Evolutionary conservation across 2,113 vertebrate genomes (phyloP).

Genomic region (Sylvia atricapilla): DNA sequence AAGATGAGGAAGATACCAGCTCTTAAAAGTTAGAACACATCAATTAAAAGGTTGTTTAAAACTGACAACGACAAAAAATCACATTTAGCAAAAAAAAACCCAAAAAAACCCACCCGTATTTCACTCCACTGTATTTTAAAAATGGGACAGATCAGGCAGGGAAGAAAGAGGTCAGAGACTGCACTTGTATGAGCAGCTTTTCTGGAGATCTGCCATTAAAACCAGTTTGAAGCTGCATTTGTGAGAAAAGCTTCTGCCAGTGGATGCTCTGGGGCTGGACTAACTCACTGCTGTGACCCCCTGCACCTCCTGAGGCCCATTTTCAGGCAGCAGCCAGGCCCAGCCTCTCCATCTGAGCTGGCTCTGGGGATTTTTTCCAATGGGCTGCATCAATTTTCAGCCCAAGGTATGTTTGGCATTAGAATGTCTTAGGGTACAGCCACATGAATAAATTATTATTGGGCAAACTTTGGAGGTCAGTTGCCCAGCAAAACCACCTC

Average conservation of each 20-base stretch:
- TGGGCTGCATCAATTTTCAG: conserved; percentile 4
- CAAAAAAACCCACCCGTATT: rapidly evolving
- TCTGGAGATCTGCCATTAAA: neutral
- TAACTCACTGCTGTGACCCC: neutral
- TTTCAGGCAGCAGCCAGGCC: neutral
- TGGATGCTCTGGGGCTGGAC: neutral
- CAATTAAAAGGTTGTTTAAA: neutral
- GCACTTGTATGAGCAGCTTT: neutral
- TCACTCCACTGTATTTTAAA: neutral
- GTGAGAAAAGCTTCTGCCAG: neutral
- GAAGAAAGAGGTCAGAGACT: neutral
- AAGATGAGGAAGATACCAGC: neutral
- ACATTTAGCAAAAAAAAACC: neutral
- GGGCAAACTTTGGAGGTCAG: conserved; percentile 24
- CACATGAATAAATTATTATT: conserved; percentile 29
- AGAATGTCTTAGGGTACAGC: neutral
- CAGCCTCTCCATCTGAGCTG: neutral
- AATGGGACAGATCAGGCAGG: neutral
- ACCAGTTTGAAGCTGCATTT: neutral
- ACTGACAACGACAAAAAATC: neutral
- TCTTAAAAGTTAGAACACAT: neutral
- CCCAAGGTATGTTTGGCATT: neutral
- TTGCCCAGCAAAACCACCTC: conserved; percentile 46
- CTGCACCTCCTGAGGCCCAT: neutral
- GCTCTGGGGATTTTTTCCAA: neutral